Conservation (phyloP, 1,140 invertebrate genomes). For the Rhyzopertha dominica region DNA sequence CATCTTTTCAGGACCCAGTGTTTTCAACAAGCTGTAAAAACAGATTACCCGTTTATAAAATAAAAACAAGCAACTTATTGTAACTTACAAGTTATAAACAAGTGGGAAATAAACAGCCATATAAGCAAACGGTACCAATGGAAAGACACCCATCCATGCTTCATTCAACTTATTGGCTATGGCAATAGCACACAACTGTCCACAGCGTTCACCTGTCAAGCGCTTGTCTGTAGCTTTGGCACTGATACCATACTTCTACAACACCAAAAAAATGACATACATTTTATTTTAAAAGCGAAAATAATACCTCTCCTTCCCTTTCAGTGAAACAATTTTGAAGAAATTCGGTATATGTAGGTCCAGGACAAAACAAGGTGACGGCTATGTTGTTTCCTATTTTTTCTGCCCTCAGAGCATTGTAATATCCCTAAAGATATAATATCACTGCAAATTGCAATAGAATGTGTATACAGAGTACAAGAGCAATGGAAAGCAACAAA, state of each 20-base stretch:
- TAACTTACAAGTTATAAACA: slow-evolving; percentile 52
- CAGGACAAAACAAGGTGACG: slow-evolving; percentile 73
- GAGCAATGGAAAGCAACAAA: too few species aligned
- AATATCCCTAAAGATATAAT: slow-evolving; percentile 60
- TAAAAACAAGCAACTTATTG: slow-evolving; percentile 12
- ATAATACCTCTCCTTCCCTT: slow-evolving; percentile 53
- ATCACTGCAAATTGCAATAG: too few species aligned
- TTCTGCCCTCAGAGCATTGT: slow-evolving; percentile 60
- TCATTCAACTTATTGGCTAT: slow-evolving; percentile 72
- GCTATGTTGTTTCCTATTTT: slow-evolving; percentile 54
- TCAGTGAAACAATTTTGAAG: slow-evolving; percentile 66
- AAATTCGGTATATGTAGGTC: slow-evolving; percentile 69
- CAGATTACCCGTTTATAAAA: slow-evolving; percentile 10
- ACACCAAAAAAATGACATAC: slow-evolving; percentile 13
- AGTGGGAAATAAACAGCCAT: slow-evolving; percentile 60
- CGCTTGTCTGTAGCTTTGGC: slow-evolving; percentile 53
- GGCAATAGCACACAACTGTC: slow-evolving; percentile 63
- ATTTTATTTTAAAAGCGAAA: background rate
- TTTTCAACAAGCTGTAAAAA: slow-evolving; percentile 41
- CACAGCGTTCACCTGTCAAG: slow-evolving; percentile 69
- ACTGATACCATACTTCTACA: slow-evolving; percentile 54
- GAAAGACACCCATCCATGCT: slow-evolving; percentile 68
- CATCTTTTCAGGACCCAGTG: slow-evolving; percentile 40
- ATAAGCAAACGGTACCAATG: slow-evolving; percentile 61
- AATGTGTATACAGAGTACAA: too few species aligned